Conservation (phyloP, 92 coral and sea anemone genomes). For the Parazoanthus swiftii region DNA sequence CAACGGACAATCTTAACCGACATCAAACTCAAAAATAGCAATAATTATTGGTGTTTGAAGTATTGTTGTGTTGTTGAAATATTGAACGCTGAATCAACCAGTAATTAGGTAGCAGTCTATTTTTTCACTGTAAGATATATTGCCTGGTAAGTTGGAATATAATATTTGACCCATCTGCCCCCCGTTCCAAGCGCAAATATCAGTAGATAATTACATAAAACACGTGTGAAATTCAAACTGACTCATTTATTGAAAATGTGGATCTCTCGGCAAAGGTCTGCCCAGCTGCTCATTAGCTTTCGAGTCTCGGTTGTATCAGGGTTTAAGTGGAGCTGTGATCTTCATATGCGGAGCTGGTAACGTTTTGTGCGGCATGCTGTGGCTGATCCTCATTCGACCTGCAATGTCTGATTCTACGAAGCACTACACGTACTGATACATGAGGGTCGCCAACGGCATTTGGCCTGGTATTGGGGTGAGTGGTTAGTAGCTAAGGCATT, state of each 20-base stretch:
- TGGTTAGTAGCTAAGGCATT: too few species aligned
- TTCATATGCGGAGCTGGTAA: slow-evolving; percentile 9
- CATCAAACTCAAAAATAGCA: background rate
- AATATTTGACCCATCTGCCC: background rate
- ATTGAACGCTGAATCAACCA: background rate
- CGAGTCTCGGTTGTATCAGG: background rate
- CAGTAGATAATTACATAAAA: background rate
- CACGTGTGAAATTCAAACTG: background rate
- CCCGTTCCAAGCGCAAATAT: background rate
- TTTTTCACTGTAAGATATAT: too few species aligned
- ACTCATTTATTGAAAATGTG: background rate
- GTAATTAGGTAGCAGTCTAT: background rate
- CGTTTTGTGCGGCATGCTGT: background rate
- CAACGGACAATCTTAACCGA: background rate
- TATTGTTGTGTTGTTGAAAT: background rate
- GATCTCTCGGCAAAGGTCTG: slow-evolving; percentile 1
- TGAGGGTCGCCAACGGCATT: slow-evolving; percentile 9
- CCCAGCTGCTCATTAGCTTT: background rate
- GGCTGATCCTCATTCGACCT: slow-evolving; percentile 1
- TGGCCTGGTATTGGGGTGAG: background rate
- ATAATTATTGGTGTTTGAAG: background rate
- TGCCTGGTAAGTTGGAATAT: background rate
- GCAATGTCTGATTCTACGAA: background rate
- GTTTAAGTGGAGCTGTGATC: background rate
- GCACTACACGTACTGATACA: background rate